Evolutionary conservation across 2,888 invertebrate species (phyloP).

Genomic region (Agrypnus murinus): DNA sequence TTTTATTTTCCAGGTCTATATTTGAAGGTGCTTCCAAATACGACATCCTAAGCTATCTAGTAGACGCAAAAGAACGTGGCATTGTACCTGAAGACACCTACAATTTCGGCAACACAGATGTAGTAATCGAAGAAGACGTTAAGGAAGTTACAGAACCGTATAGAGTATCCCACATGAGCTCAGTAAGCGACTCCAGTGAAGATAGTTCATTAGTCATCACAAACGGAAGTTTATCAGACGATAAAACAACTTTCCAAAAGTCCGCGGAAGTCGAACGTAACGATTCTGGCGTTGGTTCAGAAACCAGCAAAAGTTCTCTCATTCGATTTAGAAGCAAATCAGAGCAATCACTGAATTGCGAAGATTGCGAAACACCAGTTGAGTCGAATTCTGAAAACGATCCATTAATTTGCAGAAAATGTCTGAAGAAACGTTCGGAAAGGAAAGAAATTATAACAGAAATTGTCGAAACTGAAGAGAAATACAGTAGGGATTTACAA

Average conservation of each 20-base stretch:
- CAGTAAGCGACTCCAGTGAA: slow-evolving; percentile 90
- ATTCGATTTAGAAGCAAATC: slow-evolving; percentile 82
- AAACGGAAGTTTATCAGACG: slow-evolving; percentile 74
- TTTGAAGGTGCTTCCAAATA: slow-evolving; percentile 91
- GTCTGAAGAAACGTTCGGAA: slow-evolving; percentile 90
- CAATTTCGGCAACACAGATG: slow-evolving; percentile 74
- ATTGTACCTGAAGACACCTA: slow-evolving; percentile 82
- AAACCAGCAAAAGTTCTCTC: slow-evolving; percentile 90
- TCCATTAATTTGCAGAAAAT: slow-evolving; percentile 89
- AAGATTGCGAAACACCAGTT: slow-evolving; percentile 89
- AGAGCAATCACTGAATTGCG: slow-evolving; percentile 75
- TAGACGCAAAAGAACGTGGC: slow-evolving; percentile 88
- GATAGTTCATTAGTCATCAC: slow-evolving; percentile 83
- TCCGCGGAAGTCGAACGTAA: slow-evolving; percentile 90
- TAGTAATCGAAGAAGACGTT: slow-evolving; percentile 72
- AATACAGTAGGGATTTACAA: slow-evolving; percentile 93
- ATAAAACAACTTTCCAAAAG: slow-evolving; percentile 75
- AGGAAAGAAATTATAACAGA: slow-evolving; percentile 95
- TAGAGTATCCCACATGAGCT: slow-evolving; percentile 84
- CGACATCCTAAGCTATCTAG: slow-evolving; percentile 91
- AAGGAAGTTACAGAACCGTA: slow-evolving; percentile 77
- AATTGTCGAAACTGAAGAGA: slow-evolving; percentile 96
- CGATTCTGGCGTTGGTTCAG: slow-evolving; percentile 94
- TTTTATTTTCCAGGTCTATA: slow-evolving; percentile 73
- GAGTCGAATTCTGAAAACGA: slow-evolving; percentile 86